Evolutionary conservation across 2,888 invertebrate species (phyloP), one percentile per base, ranked within the genome.

Genomic region (Mesoligia furuncula): DNA sequence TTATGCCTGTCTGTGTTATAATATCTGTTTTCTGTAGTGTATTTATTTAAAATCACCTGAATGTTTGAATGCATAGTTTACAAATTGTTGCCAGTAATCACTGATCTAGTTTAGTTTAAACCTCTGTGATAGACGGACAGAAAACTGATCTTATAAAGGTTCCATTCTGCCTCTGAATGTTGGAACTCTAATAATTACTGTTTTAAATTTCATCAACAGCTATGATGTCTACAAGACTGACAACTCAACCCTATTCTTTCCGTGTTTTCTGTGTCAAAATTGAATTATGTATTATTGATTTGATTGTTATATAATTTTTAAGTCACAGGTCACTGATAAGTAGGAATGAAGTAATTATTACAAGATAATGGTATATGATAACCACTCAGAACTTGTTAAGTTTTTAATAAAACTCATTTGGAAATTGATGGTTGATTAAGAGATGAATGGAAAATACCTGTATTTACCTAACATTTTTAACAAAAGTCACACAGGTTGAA

Each of bases 271-370:
- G 17, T 61, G 31, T 31, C 7, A 59, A 27, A 62, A 62, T 20
- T 36, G 9, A 62, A 62, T 20, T 20, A 5, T 20, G 1, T 24
- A 24, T 36, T 24, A 36, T 24, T 36, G 36, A 62, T 62, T 62
- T 36, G 5, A 36, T 62, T 20, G 48, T 59, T 66, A 51, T n/a
- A 36, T 3, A 42, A 75, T 59, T 48, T 64, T 80, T 39, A 62
- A 39, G 65, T 62, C 85, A 80, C 13, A 59, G 76, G 72, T 70
- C 59, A 66, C 24, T 57, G 82, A 81, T 73, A 73, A 42, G 13
- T 24, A 5, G 42, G 15, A 54, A 24, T 57, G 27, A 59, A 59
- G 51, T 59, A 36, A 72, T 62, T 57, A 62, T 48, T 48, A 31
- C 2, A 36, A 65, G 36, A 71, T 78, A 67, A 54, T 36, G 11